A percentile compares a stretch with the other conserved stretches of the same genome.
Evolutionary conservation across 2,797 vertebrate species (phyloP).

Genomic region (Pseudochirops corinnae): DNA sequence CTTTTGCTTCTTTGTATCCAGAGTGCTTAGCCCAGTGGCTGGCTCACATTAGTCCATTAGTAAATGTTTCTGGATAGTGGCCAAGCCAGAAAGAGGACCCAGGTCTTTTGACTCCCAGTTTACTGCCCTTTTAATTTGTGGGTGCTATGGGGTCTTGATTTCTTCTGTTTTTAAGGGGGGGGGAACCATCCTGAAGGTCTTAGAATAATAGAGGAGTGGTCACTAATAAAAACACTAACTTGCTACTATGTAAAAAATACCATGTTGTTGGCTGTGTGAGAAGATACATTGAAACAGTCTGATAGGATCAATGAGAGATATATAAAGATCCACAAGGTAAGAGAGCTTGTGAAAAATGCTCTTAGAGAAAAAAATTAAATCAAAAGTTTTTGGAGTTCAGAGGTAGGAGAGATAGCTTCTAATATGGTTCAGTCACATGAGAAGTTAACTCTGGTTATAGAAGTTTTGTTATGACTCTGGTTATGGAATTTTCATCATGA

Average conservation of each 20-base stretch:
- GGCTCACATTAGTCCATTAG: neutral
- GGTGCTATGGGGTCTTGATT: conserved; percentile 11
- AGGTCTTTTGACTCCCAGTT: neutral
- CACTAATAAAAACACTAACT: neutral
- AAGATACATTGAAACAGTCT: neutral
- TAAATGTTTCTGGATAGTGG: neutral
- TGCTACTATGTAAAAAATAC: neutral
- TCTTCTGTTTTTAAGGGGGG: conserved; percentile 22
- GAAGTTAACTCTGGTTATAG: neutral
- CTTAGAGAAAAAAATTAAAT: neutral
- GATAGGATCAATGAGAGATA: neutral
- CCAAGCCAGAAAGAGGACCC: conserved; percentile 15
- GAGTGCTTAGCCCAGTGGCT: neutral
- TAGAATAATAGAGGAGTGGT: neutral
- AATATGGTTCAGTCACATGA: neutral
- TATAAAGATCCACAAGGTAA: neutral
- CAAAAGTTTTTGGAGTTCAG: neutral
- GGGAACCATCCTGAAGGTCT: conserved; percentile 50
- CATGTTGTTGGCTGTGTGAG: neutral
- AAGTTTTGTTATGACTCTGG: neutral
- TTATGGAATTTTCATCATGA: neutral
- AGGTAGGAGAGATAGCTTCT: neutral
- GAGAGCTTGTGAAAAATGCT: neutral
- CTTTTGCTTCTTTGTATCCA: neutral
- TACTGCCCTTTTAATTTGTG: conserved; percentile 20